Conservation (phyloP, 2,113 vertebrate species). For the Elanus axillaris region DNA sequence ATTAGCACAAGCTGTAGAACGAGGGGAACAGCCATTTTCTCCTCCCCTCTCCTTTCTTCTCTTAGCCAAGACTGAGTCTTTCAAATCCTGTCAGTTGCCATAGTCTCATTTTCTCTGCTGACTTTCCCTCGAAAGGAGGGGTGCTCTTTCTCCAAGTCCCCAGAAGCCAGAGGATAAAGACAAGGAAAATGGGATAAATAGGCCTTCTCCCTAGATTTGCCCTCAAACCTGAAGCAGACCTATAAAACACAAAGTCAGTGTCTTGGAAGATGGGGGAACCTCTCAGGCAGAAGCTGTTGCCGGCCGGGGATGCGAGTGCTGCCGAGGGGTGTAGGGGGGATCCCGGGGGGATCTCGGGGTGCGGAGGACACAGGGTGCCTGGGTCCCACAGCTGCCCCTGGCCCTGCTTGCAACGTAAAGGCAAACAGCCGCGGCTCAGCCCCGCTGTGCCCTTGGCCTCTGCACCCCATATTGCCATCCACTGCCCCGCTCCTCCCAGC, state of each 20-base stretch:
- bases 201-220: neutral
- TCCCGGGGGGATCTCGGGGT: neutral
- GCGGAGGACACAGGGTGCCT: neutral
- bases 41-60: neutral
- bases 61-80: neutral
- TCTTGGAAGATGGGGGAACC: neutral
- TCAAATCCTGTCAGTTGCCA: neutral
- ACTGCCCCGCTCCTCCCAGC: neutral
- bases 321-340: neutral
- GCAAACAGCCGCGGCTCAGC: accelerated
- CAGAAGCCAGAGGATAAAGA: neutral
- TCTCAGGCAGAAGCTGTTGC: neutral
- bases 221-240: neutral
- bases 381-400: neutral
- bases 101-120: neutral
- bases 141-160: neutral
- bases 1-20: neutral
- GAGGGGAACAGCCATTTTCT: neutral
- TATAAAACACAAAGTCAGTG: neutral
- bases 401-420: neutral
- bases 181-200: neutral
- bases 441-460: accelerated
- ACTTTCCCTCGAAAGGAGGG: neutral
- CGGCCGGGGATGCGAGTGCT: neutral
- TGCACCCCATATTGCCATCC: neutral